phyloP scores from a whole-genome alignment of 2,797 vertebrate species.

The Ptychobarbus kaznakovi region DNA sequence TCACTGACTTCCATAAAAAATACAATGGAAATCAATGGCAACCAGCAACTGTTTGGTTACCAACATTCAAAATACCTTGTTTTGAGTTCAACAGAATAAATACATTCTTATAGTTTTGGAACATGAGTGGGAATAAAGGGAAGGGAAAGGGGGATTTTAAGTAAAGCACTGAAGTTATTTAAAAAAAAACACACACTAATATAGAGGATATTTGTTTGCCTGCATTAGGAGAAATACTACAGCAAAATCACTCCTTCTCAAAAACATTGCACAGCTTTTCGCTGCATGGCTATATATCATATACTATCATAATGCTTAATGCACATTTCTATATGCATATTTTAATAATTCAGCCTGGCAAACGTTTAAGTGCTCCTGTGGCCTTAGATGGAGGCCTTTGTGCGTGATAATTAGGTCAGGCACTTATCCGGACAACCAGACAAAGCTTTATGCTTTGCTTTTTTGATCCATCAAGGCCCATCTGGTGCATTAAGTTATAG shows the following conservation, averaged over 20 bases:
- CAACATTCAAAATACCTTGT: neutral
- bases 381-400: slow-evolving; percentile 56
- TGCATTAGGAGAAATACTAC: slow-evolving; percentile 14
- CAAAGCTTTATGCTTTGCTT: slow-evolving; percentile 21
- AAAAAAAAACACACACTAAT: neutral
- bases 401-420: slow-evolving; percentile 65
- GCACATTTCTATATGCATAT: slow-evolving; percentile 48
- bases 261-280: neutral
- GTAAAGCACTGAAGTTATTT: neutral
- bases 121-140: neutral
- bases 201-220: neutral
- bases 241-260: neutral
- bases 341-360: slow-evolving; percentile 52
- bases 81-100: neutral
- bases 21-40: neutral
- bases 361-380: slow-evolving; percentile 43
- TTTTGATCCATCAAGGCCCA: slow-evolving; percentile 60
- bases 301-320: slow-evolving; percentile 38
- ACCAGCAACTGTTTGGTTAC: neutral
- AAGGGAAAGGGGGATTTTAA: neutral
- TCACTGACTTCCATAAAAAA: neutral
- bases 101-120: neutral
- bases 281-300: neutral
- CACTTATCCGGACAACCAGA: slow-evolving; percentile 62
- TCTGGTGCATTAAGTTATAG: slow-evolving; percentile 72